Base-by-base conservation (phyloP, 2,888 invertebrate species). In the Drosophila ustulata region DNA sequence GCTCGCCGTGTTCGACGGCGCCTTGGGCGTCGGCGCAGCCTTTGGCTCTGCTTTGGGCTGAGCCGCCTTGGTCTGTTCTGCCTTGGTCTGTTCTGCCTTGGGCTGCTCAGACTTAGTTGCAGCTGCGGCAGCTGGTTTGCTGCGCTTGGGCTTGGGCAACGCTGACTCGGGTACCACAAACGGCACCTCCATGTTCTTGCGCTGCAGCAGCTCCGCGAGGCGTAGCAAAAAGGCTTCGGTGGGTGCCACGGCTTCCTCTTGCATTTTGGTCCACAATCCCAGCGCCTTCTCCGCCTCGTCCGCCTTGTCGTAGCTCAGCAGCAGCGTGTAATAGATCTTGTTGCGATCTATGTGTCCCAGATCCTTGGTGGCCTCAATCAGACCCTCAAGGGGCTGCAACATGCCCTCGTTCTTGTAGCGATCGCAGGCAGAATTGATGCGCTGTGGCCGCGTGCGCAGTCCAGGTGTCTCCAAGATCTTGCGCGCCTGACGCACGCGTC, bases 381-480 rank as follows among this genome's bases (percentile, higher is more conserved):
- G 93, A 26, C 96, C 95, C 93, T 97, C 96, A 4, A 98, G 91
- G 28, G 95, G 94, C 84, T 95, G 94, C 0, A 95, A 93, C 90
- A 94, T 93, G 6, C 95, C 95, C 90, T 95, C 94, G 89, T 94
- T 94, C 68, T 93, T 91, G 78, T 94, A 94, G 79, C 95, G 93
- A 87, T 94, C 94, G 89, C 96, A 96, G 4, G 95, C 95, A 25
- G 91, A 93, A 63, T 95, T 94, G 6, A 97, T 93, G 39, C 96
- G 94, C 18, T 95, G 94, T 43, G 95, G 94, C 30, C 95, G 92
- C 0, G 95, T 94, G 73, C 95, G 94, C 68, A 97, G 91, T 0
- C 97, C 97, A 0, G 97, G 97, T 0, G 97, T 97, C 93, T 97
- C 96, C 2, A 98, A 93, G 65, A 98, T 96, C 88, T 96, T 96